Evolutionary conservation across 2,888 invertebrate species (phyloP).

Genomic region (Nephrocerus scutellatus): DNA sequence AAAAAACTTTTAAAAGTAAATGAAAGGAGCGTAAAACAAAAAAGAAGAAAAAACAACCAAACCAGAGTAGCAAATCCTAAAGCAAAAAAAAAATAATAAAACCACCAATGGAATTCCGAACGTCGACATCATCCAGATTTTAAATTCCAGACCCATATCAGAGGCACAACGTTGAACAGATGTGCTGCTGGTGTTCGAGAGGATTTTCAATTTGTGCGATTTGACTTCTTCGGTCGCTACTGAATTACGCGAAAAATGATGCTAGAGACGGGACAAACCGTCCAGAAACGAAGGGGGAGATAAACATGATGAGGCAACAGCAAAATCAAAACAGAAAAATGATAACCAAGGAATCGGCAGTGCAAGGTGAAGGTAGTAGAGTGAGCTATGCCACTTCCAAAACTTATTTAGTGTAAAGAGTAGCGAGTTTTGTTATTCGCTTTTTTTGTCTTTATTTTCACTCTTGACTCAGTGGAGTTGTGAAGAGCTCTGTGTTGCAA

Average conservation of each 20-base stretch:
- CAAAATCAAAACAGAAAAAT: slow-evolving; percentile 9
- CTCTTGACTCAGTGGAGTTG: too few relatives aligned
- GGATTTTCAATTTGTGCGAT: slow-evolving; percentile 20
- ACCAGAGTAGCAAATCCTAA: slow-evolving; percentile 3
- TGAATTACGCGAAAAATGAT: slow-evolving; percentile 19
- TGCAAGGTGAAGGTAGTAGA: too few relatives aligned
- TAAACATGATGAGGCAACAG: slow-evolving; percentile 1
- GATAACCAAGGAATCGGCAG: slow-evolving; percentile 1
- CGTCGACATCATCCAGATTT: slow-evolving; percentile 21
- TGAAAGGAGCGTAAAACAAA: not conserved
- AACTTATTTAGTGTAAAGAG: too few relatives aligned
- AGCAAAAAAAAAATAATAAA: slow-evolving; percentile 18
- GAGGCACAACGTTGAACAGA: slow-evolving; percentile 15
- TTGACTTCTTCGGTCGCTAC: slow-evolving; percentile 17
- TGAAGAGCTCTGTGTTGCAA: too few relatives aligned
- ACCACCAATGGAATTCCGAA: slow-evolving; percentile 31
- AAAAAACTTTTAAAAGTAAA: slow-evolving; percentile 1
- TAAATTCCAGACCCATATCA: slow-evolving; percentile 30
- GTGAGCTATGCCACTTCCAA: too few relatives aligned
- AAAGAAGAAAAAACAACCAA: slow-evolving; percentile 6
- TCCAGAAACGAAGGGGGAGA: not conserved
- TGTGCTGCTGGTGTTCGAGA: slow-evolving; percentile 11
- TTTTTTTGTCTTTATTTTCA: too few relatives aligned
- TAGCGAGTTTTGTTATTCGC: too few relatives aligned
- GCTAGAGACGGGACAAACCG: not conserved